Percentiles rank a stretch among this genome's conserved stretches.
phyloP scores from a whole-genome alignment of 2,113 vertebrate species.

The Esox niger region DNA sequence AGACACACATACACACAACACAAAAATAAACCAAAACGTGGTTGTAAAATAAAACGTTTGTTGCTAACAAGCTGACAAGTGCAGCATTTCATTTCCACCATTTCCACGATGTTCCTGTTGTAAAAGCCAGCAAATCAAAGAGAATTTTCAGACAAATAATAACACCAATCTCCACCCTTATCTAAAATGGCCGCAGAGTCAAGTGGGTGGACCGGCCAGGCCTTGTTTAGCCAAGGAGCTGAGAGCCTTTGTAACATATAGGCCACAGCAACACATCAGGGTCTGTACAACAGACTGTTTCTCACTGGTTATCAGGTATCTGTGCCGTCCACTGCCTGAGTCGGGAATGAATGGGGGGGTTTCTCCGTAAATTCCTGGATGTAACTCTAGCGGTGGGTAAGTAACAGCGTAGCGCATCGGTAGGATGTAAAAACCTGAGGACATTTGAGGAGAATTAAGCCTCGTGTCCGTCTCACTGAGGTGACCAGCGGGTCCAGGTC shows the following conservation, averaged over 20 bases:
- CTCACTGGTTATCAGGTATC: constrained; percentile 70
- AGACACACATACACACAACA: neutral
- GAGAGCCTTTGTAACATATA: constrained; percentile 56
- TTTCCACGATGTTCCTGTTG: too few relatives aligned
- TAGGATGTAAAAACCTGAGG: constrained; percentile 64
- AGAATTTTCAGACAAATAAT: too few relatives aligned
- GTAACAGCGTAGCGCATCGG: constrained; percentile 55
- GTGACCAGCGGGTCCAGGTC: too few relatives aligned
- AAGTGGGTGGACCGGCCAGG: neutral
- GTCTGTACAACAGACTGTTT: constrained; percentile 66
- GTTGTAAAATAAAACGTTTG: neutral
- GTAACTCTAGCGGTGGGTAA: constrained; percentile 73
- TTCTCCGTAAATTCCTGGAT: constrained; percentile 69
- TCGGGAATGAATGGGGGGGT: constrained; percentile 70
- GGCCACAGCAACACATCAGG: constrained; percentile 58
- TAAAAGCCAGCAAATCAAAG: too few relatives aligned
- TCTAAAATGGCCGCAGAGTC: neutral
- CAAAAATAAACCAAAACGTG: neutral
- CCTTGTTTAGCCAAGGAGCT: constrained; percentile 21
- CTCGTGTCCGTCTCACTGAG: constrained; percentile 46
- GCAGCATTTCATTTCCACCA: too few relatives aligned
- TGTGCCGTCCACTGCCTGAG: constrained; percentile 51
- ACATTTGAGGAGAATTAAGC: constrained; percentile 72
- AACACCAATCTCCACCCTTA: neutral
- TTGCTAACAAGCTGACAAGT: too few relatives aligned